Conservation (phyloP, 2,797 vertebrate species). For the Danio tinwini region DNA sequence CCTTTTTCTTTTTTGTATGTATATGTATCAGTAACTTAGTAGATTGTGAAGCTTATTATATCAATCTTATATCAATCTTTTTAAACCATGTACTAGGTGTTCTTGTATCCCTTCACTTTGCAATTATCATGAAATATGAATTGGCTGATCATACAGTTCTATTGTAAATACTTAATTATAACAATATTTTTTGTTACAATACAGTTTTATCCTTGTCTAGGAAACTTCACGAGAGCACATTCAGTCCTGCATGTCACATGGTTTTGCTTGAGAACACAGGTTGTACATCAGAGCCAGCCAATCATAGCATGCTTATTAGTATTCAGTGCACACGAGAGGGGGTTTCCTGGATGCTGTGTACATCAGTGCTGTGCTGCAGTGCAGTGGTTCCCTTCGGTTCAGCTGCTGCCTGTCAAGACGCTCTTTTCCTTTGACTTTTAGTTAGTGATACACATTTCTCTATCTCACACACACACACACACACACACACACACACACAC, state of each 20-base stretch:
- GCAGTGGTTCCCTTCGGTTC: constrained; percentile 38
- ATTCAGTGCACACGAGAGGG: constrained; percentile 41
- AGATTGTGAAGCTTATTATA: neutral
- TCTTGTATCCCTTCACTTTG: neutral
- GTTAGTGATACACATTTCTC: constrained; percentile 7
- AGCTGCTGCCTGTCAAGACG: constrained; percentile 30
- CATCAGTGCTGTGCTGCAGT: constrained; percentile 44
- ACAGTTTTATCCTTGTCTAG: neutral
- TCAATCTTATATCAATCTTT: neutral
- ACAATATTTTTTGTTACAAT: neutral
- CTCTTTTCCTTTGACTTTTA: neutral
- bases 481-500: too few species aligned
- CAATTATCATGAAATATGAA: neutral
- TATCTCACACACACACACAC: too few species aligned
- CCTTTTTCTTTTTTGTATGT: too few species aligned
- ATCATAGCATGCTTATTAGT: constrained; percentile 20
- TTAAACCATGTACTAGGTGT: neutral
- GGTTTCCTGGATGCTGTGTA: constrained; percentile 48
- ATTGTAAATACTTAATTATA: neutral
- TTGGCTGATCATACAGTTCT: neutral
- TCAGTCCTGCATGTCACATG: neutral
- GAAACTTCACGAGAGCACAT: neutral
- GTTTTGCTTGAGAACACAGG: neutral
- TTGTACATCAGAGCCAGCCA: constrained; percentile 2
- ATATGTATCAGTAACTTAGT: neutral